Evolutionary conservation across 2,888 invertebrate species (phyloP).

Genomic region (Agelastica alni): DNA sequence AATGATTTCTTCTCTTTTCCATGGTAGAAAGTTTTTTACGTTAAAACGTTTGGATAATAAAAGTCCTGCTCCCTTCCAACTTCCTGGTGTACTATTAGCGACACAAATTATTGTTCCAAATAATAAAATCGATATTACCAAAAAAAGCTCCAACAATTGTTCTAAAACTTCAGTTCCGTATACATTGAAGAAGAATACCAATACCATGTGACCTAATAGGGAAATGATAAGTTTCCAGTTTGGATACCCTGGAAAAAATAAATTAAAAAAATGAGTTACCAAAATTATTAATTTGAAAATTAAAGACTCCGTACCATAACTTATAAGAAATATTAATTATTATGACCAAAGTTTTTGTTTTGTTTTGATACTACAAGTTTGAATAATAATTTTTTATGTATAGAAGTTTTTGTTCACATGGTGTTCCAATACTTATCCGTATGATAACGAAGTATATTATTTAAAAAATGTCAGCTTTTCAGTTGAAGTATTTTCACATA

Average conservation of each 20-base stretch:
- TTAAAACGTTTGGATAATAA: slow-evolving; percentile 9
- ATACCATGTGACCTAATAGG: slow-evolving; percentile 16
- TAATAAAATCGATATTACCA: slow-evolving; percentile 15
- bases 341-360: no score
- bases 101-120: slow-evolving; percentile 18
- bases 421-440: no score
- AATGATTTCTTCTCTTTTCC: slow-evolving; percentile 22
- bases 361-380: no score
- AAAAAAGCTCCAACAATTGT: slow-evolving; percentile 12
- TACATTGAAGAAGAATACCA: slow-evolving; percentile 21
- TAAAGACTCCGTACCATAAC: neutral
- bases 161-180: slow-evolving; percentile 13
- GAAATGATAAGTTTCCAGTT: slow-evolving; percentile 26
- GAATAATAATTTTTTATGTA: no score
- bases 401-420: no score
- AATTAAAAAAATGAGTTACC: neutral
- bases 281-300: neutral
- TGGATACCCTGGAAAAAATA: slow-evolving; percentile 21
- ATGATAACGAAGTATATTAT: no score
- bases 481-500: no score
- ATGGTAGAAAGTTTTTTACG: slow-evolving; percentile 11
- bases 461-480: no score
- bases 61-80: slow-evolving; percentile 17
- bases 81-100: slow-evolving; percentile 17
- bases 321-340: no score